Conservation (phyloP, 1,140 invertebrate species). For the Platyscapa corneri region DNA sequence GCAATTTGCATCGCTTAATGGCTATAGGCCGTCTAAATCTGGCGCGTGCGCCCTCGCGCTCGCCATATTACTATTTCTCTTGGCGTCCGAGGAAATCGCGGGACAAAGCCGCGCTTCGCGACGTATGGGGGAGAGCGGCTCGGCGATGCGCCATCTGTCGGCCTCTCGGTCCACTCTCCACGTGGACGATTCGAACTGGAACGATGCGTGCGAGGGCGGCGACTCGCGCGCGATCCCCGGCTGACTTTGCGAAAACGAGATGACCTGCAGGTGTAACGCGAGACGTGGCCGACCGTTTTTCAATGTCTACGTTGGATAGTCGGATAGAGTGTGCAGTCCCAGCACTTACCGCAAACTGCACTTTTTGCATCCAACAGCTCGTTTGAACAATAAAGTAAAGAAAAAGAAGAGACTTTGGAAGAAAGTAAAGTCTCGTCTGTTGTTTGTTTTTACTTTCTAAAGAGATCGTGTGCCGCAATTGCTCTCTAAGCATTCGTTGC, state of each 20-base stretch:
- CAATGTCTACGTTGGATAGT: not conserved
- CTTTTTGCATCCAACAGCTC: no score
- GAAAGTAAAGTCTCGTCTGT: no score
- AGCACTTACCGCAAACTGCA: not conserved
- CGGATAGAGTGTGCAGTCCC: not conserved
- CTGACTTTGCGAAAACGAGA: not conserved
- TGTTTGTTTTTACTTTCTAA: no score
- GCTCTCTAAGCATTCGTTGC: no score
- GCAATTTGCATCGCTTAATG: conserved; percentile 67
- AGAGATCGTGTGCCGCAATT: no score
- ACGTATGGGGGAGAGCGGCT: not conserved
- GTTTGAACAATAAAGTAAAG: no score
- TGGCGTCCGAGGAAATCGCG: not conserved
- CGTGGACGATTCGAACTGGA: not conserved
- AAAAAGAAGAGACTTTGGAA: no score
- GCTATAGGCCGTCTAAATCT: conserved; percentile 59
- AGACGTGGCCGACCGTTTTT: no score
- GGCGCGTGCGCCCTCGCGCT: conserved; percentile 13
- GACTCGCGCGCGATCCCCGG: no score
- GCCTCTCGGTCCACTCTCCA: not conserved
- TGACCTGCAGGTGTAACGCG: not conserved
- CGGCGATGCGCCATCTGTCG: not conserved
- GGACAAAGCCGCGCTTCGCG: not conserved
- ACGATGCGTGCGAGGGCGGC: not conserved
- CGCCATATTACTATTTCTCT: not conserved